phyloP scores from a whole-genome alignment of 2,113 vertebrate genomes.

The Morphnarchus princeps region DNA sequence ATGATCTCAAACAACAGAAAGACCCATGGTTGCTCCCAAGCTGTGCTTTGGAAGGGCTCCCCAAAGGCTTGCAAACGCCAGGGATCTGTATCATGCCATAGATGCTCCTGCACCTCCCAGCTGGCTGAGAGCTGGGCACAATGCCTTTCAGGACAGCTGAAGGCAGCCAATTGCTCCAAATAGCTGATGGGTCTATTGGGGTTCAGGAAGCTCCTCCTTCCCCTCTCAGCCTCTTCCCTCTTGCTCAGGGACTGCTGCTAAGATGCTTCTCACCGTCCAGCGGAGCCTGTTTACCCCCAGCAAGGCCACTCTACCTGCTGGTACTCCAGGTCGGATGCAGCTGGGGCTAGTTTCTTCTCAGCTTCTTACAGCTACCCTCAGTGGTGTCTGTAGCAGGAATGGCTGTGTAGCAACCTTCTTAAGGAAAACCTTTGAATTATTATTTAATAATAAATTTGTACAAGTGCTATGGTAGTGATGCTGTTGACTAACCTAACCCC shows the following conservation, averaged over 20 bases:
- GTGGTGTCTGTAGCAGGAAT: background rate
- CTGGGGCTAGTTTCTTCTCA: rapidly evolving
- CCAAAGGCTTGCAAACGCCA: background rate
- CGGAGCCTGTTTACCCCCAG: background rate
- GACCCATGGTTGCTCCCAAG: background rate
- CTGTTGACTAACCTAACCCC: background rate
- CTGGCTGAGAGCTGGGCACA: background rate
- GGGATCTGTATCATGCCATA: rapidly evolving
- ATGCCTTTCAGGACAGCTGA: background rate
- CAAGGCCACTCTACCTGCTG: background rate
- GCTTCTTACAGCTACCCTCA: rapidly evolving
- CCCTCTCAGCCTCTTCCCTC: background rate
- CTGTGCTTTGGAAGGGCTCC: background rate
- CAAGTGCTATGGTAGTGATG: background rate
- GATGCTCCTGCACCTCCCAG: background rate
- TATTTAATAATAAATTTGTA: background rate
- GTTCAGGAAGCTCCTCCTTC: background rate
- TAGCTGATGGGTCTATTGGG: rapidly evolving
- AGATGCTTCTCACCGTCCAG: background rate
- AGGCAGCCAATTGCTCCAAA: background rate
- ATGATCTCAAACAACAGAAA: background rate
- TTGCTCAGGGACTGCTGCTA: background rate
- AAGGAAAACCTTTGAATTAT: background rate
- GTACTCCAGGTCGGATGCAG: background rate
- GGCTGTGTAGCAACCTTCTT: background rate